phyloP scores from a whole-genome alignment of 2,888 invertebrate genomes.

The Bursaphelenchus okinawaensis region DNA sequence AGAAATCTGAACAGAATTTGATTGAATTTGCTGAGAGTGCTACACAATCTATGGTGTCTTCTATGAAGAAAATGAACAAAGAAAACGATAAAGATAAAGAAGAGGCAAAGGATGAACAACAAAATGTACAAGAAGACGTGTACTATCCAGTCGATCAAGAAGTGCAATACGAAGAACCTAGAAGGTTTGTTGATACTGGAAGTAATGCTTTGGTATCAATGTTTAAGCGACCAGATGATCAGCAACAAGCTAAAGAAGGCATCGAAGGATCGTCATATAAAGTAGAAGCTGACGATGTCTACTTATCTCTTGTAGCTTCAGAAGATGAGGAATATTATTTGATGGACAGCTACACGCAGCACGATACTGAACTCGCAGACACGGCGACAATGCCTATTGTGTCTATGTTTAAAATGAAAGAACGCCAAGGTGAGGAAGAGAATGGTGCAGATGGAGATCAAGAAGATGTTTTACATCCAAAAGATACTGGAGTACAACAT shows the following conservation, averaged over 20 bases:
- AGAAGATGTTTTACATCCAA: no score
- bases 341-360: not conserved
- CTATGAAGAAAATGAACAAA: not conserved
- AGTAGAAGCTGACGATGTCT: no score
- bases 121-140: not conserved
- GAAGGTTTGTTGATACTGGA: slow-evolving; percentile 5
- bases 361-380: not conserved
- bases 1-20: not conserved
- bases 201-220: slow-evolving; percentile 3
- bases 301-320: no score
- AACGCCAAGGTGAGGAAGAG: not conserved
- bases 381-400: slow-evolving; percentile 1
- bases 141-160: not conserved
- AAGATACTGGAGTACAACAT: slow-evolving; percentile 4
- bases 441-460: not conserved
- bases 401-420: slow-evolving; percentile 3
- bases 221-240: not conserved
- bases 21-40: slow-evolving; percentile 2
- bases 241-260: no score
- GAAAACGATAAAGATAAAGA: not conserved
- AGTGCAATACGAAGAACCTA: slow-evolving; percentile 11
- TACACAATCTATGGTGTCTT: slow-evolving; percentile 1
- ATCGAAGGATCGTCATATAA: no score
- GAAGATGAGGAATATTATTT: not conserved
- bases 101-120: not conserved